A percentile compares a stretch with the other conserved stretches of the same genome.
Conservation (phyloP, 2,888 invertebrate genomes). For the Pterostichus madidus region DNA sequence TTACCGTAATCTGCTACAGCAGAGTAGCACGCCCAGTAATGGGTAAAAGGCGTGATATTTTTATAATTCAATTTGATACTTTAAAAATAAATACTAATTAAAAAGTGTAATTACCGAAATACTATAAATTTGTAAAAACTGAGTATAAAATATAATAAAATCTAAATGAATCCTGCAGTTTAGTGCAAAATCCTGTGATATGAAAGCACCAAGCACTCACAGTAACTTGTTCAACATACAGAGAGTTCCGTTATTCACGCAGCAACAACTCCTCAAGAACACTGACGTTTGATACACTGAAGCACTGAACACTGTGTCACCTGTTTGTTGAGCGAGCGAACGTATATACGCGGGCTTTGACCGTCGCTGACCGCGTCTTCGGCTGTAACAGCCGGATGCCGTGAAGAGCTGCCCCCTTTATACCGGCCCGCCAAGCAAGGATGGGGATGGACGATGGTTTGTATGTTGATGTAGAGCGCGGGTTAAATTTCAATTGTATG, state of each 20-base stretch:
- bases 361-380: conserved; percentile 74
- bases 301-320: conserved; percentile 45
- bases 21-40: too few relatives aligned
- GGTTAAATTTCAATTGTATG: conserved; percentile 3
- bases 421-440: conserved; percentile 1
- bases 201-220: conserved; percentile 29
- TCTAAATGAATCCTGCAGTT: background rate
- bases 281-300: conserved; percentile 8
- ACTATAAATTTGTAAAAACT: too few relatives aligned
- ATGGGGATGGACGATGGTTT: background rate
- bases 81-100: too few relatives aligned
- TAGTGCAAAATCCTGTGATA: too few relatives aligned
- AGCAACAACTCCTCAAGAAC: background rate
- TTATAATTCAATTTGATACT: too few relatives aligned
- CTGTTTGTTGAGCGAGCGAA: background rate
- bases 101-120: too few relatives aligned
- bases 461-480: background rate
- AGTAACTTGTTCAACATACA: conserved; percentile 17
- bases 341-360: conserved; percentile 71
- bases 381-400: conserved; percentile 60
- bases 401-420: conserved; percentile 38
- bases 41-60: too few relatives aligned
- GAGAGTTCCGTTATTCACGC: conserved; percentile 27
- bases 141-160: background rate
- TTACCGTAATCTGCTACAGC: too few relatives aligned